Conservation (phyloP, 2,888 invertebrate genomes). For the Perdita meconis region DNA sequence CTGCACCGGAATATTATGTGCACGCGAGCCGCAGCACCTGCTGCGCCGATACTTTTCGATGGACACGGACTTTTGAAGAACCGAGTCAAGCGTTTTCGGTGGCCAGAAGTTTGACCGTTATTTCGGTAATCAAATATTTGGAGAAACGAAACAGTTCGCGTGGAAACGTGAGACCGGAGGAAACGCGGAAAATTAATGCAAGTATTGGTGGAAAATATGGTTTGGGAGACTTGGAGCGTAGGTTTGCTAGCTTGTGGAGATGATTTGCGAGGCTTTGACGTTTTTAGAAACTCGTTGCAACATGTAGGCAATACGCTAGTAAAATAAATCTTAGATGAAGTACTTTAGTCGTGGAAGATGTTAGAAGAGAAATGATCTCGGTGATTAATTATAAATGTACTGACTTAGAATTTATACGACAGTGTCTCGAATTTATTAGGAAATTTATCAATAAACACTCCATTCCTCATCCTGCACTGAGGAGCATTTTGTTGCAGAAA, state of each 20-base stretch:
- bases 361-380: too few species aligned
- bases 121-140: constrained; percentile 23
- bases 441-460: neutral
- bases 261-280: too few species aligned
- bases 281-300: too few species aligned
- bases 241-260: too few species aligned
- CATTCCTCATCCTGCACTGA: neutral
- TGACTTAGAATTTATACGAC: too few species aligned
- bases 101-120: constrained; percentile 34
- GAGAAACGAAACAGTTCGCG: neutral
- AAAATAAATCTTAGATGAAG: too few species aligned
- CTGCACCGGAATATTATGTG: constrained; percentile 70
- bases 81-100: neutral
- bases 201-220: neutral
- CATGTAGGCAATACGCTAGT: too few species aligned
- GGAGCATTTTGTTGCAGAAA: too few species aligned
- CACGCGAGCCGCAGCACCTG: constrained; percentile 75
- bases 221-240: neutral
- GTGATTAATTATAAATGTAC: too few species aligned
- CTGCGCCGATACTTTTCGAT: constrained; percentile 55
- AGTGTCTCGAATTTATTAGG: neutral
- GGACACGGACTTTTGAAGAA: constrained; percentile 15
- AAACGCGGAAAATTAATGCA: too few species aligned
- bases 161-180: neutral
- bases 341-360: too few species aligned